Conservation (phyloP, 2,888 invertebrate genomes). For the Cryptosula pallasiana region DNA sequence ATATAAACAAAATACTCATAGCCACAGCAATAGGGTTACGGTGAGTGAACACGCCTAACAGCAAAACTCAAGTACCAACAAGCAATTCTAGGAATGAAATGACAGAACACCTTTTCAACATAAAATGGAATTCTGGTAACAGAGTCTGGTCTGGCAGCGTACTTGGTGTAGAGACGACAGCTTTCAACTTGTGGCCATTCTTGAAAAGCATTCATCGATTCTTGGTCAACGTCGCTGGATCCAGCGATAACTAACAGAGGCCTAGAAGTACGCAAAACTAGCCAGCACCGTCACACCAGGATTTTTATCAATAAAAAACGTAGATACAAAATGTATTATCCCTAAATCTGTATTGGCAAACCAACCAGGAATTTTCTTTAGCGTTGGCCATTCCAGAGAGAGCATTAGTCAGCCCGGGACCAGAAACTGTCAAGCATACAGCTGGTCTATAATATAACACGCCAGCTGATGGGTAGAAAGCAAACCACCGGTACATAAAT, state of each 20-base stretch:
- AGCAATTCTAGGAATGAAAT: too few species aligned
- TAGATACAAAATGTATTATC: too few species aligned
- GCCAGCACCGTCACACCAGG: too few species aligned
- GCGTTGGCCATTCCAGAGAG: conserved; percentile 95
- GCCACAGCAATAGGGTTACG: too few species aligned
- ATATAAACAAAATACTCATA: too few species aligned
- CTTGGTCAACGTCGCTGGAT: conserved; percentile 83
- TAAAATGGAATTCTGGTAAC: conserved; percentile 77
- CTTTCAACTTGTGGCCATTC: conserved; percentile 87
- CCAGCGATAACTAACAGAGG: conserved; percentile 88
- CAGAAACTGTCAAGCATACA: conserved; percentile 87
- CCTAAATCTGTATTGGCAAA: too few species aligned
- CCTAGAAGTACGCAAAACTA: conserved; percentile 51
- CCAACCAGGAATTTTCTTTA: conserved; percentile 91
- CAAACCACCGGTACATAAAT: neutral
- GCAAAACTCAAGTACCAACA: too few species aligned
- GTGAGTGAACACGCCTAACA: too few species aligned
- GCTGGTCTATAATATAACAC: conserved; percentile 51
- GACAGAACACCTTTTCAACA: conserved; percentile 80
- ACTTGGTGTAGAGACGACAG: conserved; percentile 83
- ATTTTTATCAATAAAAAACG: too few species aligned
- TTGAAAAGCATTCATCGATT: conserved; percentile 93
- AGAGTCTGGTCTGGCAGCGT: conserved; percentile 78
- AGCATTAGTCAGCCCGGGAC: conserved; percentile 87
- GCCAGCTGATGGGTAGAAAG: too few species aligned